Percentiles rank a stretch among this genome's conserved stretches.
phyloP scores from a whole-genome alignment of 2,888 invertebrate genomes.

The Melanargia galathea region DNA sequence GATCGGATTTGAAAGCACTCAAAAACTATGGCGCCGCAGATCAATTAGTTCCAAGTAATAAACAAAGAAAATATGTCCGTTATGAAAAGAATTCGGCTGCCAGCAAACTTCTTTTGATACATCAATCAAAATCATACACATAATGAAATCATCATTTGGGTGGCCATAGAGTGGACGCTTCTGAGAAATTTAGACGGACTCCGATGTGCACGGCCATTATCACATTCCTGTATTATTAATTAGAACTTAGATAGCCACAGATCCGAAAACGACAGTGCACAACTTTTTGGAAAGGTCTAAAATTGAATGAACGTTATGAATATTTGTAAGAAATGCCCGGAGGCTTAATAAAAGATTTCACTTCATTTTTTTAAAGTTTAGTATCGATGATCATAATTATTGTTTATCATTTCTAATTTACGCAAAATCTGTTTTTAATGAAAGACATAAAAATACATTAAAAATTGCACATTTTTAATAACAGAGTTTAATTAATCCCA shows the following conservation, averaged over 20 bases:
- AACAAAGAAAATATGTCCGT: conserved; percentile 73
- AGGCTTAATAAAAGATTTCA: background rate
- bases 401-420: background rate
- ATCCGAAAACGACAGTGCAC: conserved; percentile 36
- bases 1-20: conserved; percentile 48
- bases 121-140: conserved; percentile 83
- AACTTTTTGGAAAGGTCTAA: conserved; percentile 36
- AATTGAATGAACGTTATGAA: conserved; percentile 36
- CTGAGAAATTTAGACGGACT: conserved; percentile 60
- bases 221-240: conserved; percentile 82
- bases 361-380: background rate
- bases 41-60: conserved; percentile 80
- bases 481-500: conserved; percentile 25
- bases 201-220: conserved; percentile 69
- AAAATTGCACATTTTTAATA: background rate
- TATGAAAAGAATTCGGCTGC: conserved; percentile 75
- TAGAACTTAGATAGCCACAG: conserved; percentile 58
- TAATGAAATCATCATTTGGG: conserved; percentile 83
- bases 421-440: background rate
- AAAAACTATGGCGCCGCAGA: conserved; percentile 78
- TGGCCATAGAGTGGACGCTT: conserved; percentile 78
- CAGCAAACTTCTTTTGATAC: conserved; percentile 74
- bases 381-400: background rate
- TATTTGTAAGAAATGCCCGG: conserved; percentile 18
- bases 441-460: background rate